These are phyloP conservation scores for Harpalus rubripes DNA, from an alignment of 2,888 invertebrate genomes.

Conservation along the genomic window DNA sequence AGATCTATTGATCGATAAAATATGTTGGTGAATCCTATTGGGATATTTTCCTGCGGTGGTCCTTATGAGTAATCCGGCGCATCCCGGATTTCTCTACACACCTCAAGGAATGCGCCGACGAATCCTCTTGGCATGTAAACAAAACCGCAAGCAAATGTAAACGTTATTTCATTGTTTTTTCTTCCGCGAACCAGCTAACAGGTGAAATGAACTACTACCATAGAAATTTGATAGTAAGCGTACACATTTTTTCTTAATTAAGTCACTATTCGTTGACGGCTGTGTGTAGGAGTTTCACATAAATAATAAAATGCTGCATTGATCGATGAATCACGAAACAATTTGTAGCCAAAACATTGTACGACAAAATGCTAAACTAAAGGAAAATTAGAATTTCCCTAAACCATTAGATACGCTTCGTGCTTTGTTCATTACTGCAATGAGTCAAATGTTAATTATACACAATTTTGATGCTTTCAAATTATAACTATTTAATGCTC, in stretches of 20 bases:
- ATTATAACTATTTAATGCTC: too few species aligned
- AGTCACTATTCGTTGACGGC: background rate
- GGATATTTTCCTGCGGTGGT: background rate
- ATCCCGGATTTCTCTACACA: constrained; percentile 56
- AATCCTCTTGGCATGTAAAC: constrained; percentile 61
- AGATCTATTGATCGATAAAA: too few species aligned
- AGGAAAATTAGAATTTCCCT: too few species aligned
- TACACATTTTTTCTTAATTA: background rate
- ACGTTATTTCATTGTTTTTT: constrained; percentile 43
- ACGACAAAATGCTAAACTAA: too few species aligned
- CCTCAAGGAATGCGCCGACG: constrained; percentile 40
- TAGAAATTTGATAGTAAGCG: background rate
- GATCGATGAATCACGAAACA: background rate
- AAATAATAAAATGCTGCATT: too few species aligned
- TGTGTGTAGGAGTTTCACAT: background rate
- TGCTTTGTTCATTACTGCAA: too few species aligned
- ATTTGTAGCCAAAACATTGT: background rate
- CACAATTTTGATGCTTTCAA: too few species aligned
- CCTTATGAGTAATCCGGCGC: constrained; percentile 55
- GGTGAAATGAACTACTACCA: background rate
- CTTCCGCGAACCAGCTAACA: constrained; percentile 34
- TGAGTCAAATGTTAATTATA: too few species aligned
- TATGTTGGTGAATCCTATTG: too few species aligned
- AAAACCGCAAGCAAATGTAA: constrained; percentile 61
- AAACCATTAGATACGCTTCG: too few species aligned